Evolutionary conservation across 2,113 vertebrate genomes (phyloP).

Genomic region (cattle (Bos taurus)): ARS-UCD2.0 NC_037338.1:106387501-106388000

Average conservation of each 20-base stretch:
- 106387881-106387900: neutral
- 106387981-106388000: neutral
- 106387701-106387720: fast-evolving
- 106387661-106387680: fast-evolving
- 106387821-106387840: fast-evolving
- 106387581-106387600: neutral
- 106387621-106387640: neutral
- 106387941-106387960: neutral
- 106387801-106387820: neutral
- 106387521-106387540: neutral
- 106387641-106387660: neutral
- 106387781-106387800: neutral
- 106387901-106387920: neutral
- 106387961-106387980: neutral
- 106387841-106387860: neutral
- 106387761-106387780: neutral
- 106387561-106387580: neutral
- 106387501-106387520: neutral
- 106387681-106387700: fast-evolving
- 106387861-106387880: neutral
- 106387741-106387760: neutral
- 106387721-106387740: neutral
- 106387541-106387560: neutral
- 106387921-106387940: neutral
- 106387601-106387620: fast-evolving